Base-by-base conservation (phyloP, 2,113 vertebrate species). In the Sturnira hondurensis region DNA sequence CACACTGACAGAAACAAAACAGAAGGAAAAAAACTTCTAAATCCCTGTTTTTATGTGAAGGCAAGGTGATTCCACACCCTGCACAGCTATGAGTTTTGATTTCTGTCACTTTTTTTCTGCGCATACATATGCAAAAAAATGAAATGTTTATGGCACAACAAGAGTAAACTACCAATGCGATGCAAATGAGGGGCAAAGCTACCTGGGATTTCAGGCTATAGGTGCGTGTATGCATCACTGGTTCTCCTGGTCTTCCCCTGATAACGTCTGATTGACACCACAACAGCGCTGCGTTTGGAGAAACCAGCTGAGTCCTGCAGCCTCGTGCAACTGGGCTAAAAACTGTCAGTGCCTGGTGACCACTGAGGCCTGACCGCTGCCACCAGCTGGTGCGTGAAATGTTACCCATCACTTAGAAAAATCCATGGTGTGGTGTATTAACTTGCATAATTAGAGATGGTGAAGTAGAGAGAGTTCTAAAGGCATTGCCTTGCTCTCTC, bases 321-420 rank as follows among this genome's bases (percentile, higher is more conserved):
- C 88, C 81, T 89, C 94, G 52, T 94, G 78, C 13, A 47, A 86
- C 78, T 93, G 71, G 45, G 26, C 54, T 97, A 85, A 84, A 83
- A 96, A 71, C 94, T 36, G 16, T 97, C 95, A 86, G 68, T 0
- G 63, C 86, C 50, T 93, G 97, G 33, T 98, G 92, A 96, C 96
- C 61, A 85, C 73, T 86, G 96, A 97, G 96, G 93, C 95, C 96
- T 97, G 96, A 65, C 87, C 95, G 95, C 98, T 91, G 96, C 86
- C 68, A 96, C 65, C 74, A 90, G 78, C 87, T 70, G 70, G 54
- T 38, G 90, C 67, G 22, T 7, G 90, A 97, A 97, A 96, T 76
- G 47, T 91, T 97, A 95, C 28, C 94, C 61, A 54, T 84, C 92
- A 86, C 81, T 78, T 91, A 80, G 28, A 95, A 96, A 96, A 94